phyloP scores from a whole-genome alignment of 2,888 invertebrate species.

The Platycheirus albimanus region DNA sequence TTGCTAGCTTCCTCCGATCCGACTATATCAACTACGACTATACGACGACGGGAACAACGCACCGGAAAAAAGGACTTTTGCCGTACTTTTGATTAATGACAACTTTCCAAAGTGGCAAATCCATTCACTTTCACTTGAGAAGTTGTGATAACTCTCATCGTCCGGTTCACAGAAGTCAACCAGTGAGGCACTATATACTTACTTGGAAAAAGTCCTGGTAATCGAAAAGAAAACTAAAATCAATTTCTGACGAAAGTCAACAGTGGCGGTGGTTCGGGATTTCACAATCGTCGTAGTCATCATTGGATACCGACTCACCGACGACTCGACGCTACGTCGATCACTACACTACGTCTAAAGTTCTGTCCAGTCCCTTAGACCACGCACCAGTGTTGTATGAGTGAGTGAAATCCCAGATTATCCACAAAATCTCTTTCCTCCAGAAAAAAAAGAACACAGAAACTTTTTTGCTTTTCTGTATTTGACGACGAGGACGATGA shows the following conservation, averaged over 20 bases:
- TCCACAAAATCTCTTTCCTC: conserved; percentile 39
- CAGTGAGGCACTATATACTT: not conserved
- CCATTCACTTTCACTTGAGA: conserved; percentile 66
- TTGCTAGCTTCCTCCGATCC: not conserved
- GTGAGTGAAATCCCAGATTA: conserved; percentile 62
- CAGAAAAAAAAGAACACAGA: conserved; percentile 17
- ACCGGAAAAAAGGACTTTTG: conserved; percentile 53
- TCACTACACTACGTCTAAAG: not conserved
- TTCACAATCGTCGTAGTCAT: conserved; percentile 19
- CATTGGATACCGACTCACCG: no score
- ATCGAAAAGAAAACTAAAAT: conserved; percentile 64
- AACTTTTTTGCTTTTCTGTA: conserved; percentile 42
- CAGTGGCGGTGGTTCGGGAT: conserved; percentile 15
- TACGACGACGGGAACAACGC: not conserved
- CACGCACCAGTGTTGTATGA: not conserved
- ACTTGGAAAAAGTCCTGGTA: conserved; percentile 40
- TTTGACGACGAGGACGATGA: no score
- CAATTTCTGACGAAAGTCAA: conserved; percentile 63
- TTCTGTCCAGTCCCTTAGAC: not conserved
- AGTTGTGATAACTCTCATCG: conserved; percentile 30
- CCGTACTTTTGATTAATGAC: conserved; percentile 69
- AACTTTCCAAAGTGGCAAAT: conserved; percentile 67
- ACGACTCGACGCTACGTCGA: no score
- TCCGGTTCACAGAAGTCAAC: not conserved
- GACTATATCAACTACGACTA: no score